A percentile compares a stretch with the other conserved stretches of the same genome.
Evolutionary conservation across 2,888 invertebrate species (phyloP).

Genomic region (Phania funesta): DNA sequence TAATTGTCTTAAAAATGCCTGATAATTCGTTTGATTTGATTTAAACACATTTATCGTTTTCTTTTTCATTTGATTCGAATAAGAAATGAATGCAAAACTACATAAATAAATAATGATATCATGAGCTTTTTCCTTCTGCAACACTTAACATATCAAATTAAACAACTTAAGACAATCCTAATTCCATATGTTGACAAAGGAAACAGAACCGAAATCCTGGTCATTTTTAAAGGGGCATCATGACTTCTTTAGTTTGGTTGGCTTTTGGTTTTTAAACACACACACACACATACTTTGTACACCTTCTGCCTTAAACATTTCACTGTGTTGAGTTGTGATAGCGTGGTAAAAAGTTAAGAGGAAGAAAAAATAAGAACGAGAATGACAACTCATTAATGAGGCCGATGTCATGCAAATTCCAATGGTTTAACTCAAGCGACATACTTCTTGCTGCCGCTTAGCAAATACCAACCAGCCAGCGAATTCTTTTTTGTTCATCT

Average conservation of each 20-base stretch:
- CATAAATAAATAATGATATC: conserved; percentile 58
- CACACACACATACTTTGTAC: background rate
- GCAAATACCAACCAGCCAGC: conserved; percentile 39
- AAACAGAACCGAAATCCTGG: conserved; percentile 42
- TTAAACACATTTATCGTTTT: conserved; percentile 58
- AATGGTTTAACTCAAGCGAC: conserved; percentile 58
- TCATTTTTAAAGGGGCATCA: conserved; percentile 16
- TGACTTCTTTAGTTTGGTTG: background rate
- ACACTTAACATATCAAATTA: conserved; percentile 63
- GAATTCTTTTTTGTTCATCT: conserved; percentile 17
- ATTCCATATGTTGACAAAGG: conserved; percentile 50
- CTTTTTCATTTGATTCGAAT: conserved; percentile 27
- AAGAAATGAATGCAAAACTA: background rate
- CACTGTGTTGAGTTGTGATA: conserved; percentile 41
- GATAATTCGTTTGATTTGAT: conserved; percentile 38
- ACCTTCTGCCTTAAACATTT: conserved; percentile 31
- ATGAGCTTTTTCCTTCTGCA: conserved; percentile 47
- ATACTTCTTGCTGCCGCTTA: conserved; percentile 43
- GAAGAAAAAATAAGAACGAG: conserved; percentile 24
- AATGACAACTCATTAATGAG: conserved; percentile 67
- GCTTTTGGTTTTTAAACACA: conserved; percentile 11
- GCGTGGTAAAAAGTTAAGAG: conserved; percentile 41
- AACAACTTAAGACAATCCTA: conserved; percentile 64
- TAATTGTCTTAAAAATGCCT: conserved; percentile 34
- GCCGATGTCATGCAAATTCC: conserved; percentile 68